Evolutionary conservation across 2,888 invertebrate species (phyloP).

Genomic region (Tupiocoris notatus): DNA sequence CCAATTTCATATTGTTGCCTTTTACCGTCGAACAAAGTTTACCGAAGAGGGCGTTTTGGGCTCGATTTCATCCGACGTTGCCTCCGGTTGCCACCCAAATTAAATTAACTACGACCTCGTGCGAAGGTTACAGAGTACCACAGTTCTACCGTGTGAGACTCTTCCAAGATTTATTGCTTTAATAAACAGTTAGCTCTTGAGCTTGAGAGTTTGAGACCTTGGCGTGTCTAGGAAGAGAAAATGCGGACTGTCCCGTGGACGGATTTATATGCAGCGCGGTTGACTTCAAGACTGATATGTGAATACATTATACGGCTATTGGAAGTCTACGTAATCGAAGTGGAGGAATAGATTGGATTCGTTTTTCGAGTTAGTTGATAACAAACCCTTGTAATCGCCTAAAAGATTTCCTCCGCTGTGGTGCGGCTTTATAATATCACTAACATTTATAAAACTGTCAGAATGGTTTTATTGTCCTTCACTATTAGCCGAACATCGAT

Average conservation of each 20-base stretch:
- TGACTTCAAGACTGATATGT: too few species aligned
- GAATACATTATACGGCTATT: too few species aligned
- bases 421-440: too few species aligned
- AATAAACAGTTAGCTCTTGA: neutral
- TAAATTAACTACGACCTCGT: neutral
- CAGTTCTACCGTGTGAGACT: neutral
- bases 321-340: too few species aligned
- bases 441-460: too few species aligned
- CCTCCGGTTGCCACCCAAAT: neutral
- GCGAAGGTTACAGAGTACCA: neutral
- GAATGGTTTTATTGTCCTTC: too few species aligned
- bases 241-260: neutral
- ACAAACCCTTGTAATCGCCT: too few species aligned
- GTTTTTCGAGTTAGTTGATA: too few species aligned
- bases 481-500: too few species aligned
- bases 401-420: too few species aligned
- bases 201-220: neutral
- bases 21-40: neutral
- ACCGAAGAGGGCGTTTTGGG: neutral
- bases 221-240: neutral
- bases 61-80: neutral
- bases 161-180: neutral
- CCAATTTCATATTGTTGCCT: neutral
- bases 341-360: too few species aligned
- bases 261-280: neutral